These are phyloP conservation scores for Abrostola tripartita DNA, from an alignment of 2,888 invertebrate species.

Conservation along the genomic window DNA sequence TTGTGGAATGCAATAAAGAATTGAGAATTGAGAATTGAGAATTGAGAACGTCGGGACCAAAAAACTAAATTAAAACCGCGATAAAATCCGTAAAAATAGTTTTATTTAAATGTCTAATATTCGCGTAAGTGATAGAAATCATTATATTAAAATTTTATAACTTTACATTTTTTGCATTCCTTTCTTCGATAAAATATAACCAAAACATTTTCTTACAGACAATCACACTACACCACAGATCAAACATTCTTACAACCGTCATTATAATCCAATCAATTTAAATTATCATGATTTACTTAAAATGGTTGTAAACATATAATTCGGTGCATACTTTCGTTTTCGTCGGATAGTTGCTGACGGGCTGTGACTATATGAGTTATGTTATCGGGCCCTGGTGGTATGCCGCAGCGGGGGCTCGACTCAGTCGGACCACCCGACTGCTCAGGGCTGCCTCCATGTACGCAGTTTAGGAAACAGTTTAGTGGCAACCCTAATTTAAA, in stretches of 20 bases:
- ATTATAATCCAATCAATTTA: not conserved
- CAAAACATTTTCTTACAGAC: too few species aligned
- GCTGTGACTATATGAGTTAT: conserved; percentile 48
- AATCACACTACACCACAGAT: too few species aligned
- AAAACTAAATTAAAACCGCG: too few species aligned
- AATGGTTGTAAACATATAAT: conserved; percentile 21
- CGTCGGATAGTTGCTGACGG: conserved; percentile 34
- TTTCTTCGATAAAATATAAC: too few species aligned
- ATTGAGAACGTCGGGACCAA: too few species aligned
- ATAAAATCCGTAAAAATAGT: too few species aligned
- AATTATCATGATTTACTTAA: conserved; percentile 4
- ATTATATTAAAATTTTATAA: too few species aligned
- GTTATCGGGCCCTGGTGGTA: conserved; percentile 57
- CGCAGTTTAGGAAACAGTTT: not conserved
- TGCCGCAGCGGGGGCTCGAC: conserved; percentile 72
- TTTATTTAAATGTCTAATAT: too few species aligned
- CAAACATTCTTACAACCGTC: not conserved
- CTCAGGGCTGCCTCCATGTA: conserved; percentile 56
- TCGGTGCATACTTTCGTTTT: conserved; percentile 43
- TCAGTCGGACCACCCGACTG: conserved; percentile 75
- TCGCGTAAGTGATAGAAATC: too few species aligned
- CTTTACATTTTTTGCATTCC: too few species aligned
- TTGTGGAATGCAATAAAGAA: too few species aligned
- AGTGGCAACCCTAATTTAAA: not conserved
- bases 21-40: too few species aligned